These are phyloP conservation scores for Caenorhabditis doughertyi DNA, from an alignment of 2,888 invertebrate species.

Conservation along the genomic window DNA sequence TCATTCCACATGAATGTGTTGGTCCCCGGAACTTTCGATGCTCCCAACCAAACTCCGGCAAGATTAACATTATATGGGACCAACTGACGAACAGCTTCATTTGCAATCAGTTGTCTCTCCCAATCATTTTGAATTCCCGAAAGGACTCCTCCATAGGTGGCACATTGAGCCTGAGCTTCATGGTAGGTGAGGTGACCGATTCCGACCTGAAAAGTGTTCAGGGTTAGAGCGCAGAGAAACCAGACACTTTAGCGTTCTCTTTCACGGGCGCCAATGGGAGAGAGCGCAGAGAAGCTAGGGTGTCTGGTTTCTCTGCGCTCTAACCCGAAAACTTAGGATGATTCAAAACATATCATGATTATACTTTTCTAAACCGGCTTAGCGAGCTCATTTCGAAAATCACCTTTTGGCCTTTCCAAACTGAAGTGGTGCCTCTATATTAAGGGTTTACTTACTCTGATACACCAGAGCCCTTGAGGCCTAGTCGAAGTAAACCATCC, in stretches of 20 bases:
- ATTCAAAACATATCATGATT: no score
- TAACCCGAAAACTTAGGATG: no score
- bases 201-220: conserved; percentile 4
- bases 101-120: conserved; percentile 1
- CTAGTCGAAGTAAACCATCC: conserved; percentile 17
- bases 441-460: conserved; percentile 19
- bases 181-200: neutral
- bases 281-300: no score
- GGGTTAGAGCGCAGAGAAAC: no score
- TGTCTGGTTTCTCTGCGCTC: no score
- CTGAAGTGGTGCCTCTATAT: no score
- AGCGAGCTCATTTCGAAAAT: no score
- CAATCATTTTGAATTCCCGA: conserved; percentile 31
- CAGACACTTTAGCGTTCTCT: neutral
- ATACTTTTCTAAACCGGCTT: no score
- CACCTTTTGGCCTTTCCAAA: no score
- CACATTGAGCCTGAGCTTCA: neutral
- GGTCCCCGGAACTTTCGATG: neutral
- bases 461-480: conserved; percentile 10
- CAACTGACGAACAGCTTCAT: neutral
- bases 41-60: conserved; percentile 16
- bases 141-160: conserved; percentile 18
- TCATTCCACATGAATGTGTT: conserved; percentile 30
- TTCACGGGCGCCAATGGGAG: neutral
- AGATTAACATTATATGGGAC: neutral